phyloP scores from a whole-genome alignment of 2,113 vertebrate genomes.

The Tetrax tetrax region DNA sequence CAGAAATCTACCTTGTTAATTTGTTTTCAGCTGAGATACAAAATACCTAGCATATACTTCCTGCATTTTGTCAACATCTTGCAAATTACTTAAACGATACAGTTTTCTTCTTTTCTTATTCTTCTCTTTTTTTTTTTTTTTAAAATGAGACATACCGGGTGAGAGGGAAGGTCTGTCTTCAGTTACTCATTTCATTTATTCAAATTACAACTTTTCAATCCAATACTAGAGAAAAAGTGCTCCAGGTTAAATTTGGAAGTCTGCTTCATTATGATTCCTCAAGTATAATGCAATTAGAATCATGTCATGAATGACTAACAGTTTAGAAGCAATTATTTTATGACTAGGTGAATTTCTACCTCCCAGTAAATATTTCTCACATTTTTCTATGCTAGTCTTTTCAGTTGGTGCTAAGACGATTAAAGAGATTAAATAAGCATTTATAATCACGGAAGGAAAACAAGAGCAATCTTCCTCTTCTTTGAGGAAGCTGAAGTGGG shows the following conservation, averaged over 20 bases:
- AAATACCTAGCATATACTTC: not conserved
- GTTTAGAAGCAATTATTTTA: constrained; percentile 43
- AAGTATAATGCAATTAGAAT: constrained; percentile 52
- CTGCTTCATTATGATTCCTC: constrained; percentile 44
- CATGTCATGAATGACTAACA: constrained; percentile 40
- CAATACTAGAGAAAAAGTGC: constrained; percentile 34
- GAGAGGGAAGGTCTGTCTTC: constrained; percentile 21
- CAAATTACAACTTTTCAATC: constrained; percentile 39
- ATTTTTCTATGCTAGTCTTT: not conserved
- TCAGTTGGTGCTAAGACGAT: not conserved
- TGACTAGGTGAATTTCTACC: constrained; percentile 38
- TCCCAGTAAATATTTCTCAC: constrained; percentile 15
- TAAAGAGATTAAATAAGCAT: not conserved
- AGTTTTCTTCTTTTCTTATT: not conserved
- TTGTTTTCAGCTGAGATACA: constrained; percentile 18
- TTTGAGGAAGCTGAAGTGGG: not conserved
- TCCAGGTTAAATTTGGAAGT: constrained; percentile 49
- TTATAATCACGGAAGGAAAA: not conserved
- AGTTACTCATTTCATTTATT: constrained; percentile 64
- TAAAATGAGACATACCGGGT: not conserved
- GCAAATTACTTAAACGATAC: constrained; percentile 40
- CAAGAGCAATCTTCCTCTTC: not conserved
- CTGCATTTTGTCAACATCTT: constrained; percentile 9
- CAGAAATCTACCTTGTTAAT: constrained; percentile 10
- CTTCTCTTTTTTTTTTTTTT: not conserved